These are phyloP conservation scores for Thinocorus orbignyianus DNA, from an alignment of 2,113 vertebrate genomes.

Conservation along the genomic window DNA sequence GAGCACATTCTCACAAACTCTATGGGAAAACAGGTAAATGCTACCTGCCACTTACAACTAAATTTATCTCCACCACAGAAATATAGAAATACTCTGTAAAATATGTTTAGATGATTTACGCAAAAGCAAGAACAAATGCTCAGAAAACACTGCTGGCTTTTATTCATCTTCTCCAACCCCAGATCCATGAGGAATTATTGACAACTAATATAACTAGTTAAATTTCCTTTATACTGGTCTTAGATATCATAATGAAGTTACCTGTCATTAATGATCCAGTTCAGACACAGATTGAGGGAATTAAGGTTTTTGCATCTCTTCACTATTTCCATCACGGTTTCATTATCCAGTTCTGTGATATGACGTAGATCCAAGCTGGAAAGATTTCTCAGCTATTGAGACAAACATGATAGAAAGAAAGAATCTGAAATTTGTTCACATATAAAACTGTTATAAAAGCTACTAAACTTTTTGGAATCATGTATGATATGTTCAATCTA, in stretches of 20 bases:
- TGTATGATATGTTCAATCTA: neutral
- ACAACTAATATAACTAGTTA: neutral
- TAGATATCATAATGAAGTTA: slow-evolving; percentile 57
- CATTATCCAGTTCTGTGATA: slow-evolving; percentile 97
- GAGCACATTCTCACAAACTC: neutral
- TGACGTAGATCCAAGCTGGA: slow-evolving; percentile 94
- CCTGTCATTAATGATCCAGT: slow-evolving; percentile 99
- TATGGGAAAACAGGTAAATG: neutral
- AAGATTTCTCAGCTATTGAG: slow-evolving; percentile 87
- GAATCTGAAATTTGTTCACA: neutral
- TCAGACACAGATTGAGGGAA: slow-evolving; percentile 98
- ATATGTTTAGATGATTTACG: neutral
- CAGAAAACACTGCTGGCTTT: neutral
- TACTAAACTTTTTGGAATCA: neutral
- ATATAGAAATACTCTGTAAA: neutral
- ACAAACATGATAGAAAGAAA: slow-evolving; percentile 58
- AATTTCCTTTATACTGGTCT: neutral
- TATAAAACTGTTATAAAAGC: neutral
- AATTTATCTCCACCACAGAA: neutral
- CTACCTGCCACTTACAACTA: neutral
- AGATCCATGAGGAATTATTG: neutral
- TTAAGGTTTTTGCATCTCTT: slow-evolving; percentile 93
- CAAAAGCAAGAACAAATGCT: neutral
- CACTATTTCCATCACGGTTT: slow-evolving; percentile 99
- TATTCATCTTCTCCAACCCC: neutral